phyloP scores from a whole-genome alignment of 53 echinoderm and acorn worm genomes.

The Paracentrotus lividus region DNA sequence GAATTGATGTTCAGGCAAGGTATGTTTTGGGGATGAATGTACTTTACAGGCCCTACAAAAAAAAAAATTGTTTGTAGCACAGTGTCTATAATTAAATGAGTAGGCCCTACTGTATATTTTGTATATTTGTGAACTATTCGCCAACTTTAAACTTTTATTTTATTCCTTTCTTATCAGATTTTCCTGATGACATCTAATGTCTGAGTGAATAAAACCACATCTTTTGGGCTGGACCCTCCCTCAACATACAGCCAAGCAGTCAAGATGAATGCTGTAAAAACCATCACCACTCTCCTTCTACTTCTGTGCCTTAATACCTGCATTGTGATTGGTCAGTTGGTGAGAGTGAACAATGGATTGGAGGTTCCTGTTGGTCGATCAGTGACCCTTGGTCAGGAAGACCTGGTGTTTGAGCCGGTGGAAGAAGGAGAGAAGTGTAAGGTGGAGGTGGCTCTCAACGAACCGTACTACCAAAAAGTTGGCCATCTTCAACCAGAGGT shows the following conservation, averaged over 20 bases:
- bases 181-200: not conserved
- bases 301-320: not conserved
- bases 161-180: not conserved
- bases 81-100: too few species aligned
- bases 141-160: not conserved
- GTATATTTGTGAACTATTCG: too few species aligned
- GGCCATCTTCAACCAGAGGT: conserved; percentile 94
- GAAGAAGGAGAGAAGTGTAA: conserved; percentile 86
- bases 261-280: conserved; percentile 47
- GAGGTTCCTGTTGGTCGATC: conserved; percentile 94
- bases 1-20: too few species aligned
- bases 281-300: conserved; percentile 56
- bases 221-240: conserved; percentile 5
- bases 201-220: conserved; percentile 5
- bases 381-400: conserved; percentile 79
- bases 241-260: conserved; percentile 4
- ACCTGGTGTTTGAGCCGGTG: conserved; percentile 78
- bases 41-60: too few species aligned
- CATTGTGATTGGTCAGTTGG: conserved; percentile 88
- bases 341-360: conserved; percentile 85
- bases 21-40: too few species aligned
- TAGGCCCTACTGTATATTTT: too few species aligned
- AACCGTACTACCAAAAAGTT: conserved; percentile 93
- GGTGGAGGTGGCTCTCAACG: conserved; percentile 90
- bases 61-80: too few species aligned